Percentiles rank a stretch among this genome's conserved stretches.
Conservation (phyloP, 64 coral and sea anemone species). For the Orbicella faveolata region DNA sequence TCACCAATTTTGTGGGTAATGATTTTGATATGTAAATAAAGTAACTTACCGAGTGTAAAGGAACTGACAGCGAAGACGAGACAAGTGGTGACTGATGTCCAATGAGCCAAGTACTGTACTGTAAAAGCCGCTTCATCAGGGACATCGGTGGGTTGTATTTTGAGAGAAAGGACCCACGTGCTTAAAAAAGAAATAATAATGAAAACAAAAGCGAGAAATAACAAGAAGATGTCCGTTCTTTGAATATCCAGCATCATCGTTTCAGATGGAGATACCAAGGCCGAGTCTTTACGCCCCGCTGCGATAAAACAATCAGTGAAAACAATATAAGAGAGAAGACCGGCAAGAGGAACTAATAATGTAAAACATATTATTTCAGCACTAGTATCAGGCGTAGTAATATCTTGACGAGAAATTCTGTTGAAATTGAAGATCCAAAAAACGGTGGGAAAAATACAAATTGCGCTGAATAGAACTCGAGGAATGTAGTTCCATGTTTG, state of each 20-base stretch:
- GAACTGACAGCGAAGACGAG: neutral
- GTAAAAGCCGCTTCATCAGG: neutral
- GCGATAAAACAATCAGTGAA: neutral
- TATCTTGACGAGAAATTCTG: no score
- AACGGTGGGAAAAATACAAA: slow-evolving; percentile 35
- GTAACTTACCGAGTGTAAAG: neutral
- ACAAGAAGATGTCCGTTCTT: neutral
- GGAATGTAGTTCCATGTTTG: slow-evolving; percentile 18
- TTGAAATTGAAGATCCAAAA: neutral
- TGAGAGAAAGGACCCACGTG: neutral
- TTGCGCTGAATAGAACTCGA: slow-evolving; percentile 2
- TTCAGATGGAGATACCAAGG: neutral
- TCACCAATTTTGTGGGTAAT: no score
- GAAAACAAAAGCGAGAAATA: neutral
- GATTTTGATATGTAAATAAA: neutral
- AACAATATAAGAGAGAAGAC: neutral
- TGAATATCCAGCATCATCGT: neutral
- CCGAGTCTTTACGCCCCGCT: neutral
- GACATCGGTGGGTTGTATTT: no score
- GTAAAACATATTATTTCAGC: neutral
- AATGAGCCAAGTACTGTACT: neutral
- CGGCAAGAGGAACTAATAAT: neutral
- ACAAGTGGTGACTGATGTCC: neutral
- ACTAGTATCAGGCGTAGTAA: no score
- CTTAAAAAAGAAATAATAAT: neutral